phyloP scores from a whole-genome alignment of 2,797 vertebrate species.

The Enteromius thamalakanensis region DNA sequence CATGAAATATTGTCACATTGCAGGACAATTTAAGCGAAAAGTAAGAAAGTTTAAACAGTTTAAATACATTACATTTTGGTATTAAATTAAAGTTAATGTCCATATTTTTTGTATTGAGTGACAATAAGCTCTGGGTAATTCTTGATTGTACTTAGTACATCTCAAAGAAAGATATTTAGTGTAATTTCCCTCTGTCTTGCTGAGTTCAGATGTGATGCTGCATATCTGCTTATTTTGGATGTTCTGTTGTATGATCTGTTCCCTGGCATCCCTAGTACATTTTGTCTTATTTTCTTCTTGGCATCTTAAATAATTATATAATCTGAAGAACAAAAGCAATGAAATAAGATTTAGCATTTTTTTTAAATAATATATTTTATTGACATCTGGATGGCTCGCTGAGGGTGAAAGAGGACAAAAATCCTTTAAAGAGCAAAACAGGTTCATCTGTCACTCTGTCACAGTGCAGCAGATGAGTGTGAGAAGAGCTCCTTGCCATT shows the following conservation, averaged over 20 bases:
- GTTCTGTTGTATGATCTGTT: slow-evolving; percentile 24
- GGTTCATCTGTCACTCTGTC: slow-evolving; percentile 19
- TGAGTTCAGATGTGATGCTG: background rate
- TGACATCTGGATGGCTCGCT: slow-evolving; percentile 13
- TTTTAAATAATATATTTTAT: background rate
- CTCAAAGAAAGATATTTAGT: slow-evolving; percentile 5
- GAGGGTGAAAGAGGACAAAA: slow-evolving; percentile 5
- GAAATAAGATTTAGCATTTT: background rate
- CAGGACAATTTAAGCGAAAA: background rate
- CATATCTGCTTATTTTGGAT: slow-evolving; percentile 20
- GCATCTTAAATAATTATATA: background rate
- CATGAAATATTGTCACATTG: background rate
- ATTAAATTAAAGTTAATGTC: background rate
- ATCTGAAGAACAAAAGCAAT: background rate
- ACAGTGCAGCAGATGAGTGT: slow-evolving; percentile 1
- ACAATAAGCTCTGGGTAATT: background rate
- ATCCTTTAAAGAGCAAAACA: slow-evolving; percentile 23
- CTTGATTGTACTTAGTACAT: background rate
- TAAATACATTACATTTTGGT: too few relatives aligned
- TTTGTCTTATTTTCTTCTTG: background rate
- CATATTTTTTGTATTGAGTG: background rate
- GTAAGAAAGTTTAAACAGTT: background rate
- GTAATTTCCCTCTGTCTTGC: background rate
- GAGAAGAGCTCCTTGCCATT: background rate
- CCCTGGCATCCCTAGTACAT: slow-evolving; percentile 25